phyloP scores from a whole-genome alignment of 2,113 vertebrate species.

The Cottus gobio region DNA sequence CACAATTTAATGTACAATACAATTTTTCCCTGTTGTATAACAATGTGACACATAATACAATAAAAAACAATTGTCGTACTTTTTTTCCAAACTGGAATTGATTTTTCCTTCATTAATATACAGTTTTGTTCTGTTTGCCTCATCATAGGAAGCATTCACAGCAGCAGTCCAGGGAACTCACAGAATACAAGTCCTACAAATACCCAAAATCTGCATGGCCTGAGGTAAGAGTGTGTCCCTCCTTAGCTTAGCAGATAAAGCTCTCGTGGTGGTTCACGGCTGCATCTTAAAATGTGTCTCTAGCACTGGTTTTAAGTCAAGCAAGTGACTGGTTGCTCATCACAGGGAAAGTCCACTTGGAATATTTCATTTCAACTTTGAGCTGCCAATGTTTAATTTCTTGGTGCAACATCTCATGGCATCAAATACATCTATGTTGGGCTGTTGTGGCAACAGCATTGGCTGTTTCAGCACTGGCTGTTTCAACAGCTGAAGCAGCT shows the following conservation, averaged over 20 bases:
- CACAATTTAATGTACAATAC: not conserved
- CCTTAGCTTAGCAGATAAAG: not conserved
- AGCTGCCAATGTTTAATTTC: not conserved
- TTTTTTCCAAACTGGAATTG: not conserved
- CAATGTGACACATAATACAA: not conserved
- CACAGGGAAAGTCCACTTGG: not conserved
- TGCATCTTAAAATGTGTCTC: not conserved
- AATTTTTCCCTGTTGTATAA: not conserved
- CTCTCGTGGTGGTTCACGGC: not conserved
- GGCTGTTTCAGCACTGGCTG: not conserved
- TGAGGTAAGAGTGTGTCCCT: slow-evolving; percentile 67
- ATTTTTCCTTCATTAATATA: not conserved
- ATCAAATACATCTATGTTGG: not conserved
- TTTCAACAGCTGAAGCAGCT: not conserved
- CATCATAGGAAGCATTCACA: slow-evolving; percentile 90
- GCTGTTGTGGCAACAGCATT: not conserved
- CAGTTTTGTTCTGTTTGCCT: not conserved
- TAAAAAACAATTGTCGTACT: not conserved
- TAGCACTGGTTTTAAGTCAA: not conserved
- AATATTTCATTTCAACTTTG: not conserved
- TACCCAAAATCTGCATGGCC: slow-evolving; percentile 70
- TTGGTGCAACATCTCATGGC: not conserved
- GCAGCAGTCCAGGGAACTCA: slow-evolving; percentile 76
- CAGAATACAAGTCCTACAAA: slow-evolving; percentile 79
- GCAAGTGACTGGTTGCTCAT: not conserved